Conservation (phyloP, 2,888 invertebrate genomes). For the Coleophora flavipennella region DNA sequence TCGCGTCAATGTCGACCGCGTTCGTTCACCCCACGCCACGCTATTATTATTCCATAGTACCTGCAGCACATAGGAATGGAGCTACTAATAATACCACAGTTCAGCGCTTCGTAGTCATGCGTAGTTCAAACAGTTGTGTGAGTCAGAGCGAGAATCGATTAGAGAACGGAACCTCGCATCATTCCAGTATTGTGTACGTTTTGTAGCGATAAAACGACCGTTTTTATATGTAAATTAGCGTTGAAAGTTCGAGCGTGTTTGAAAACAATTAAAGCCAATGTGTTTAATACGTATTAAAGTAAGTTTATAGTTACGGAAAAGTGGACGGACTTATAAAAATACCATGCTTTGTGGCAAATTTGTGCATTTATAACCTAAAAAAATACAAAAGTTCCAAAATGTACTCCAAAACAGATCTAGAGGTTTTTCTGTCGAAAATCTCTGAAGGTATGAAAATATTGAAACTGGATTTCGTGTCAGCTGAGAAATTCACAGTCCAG, state of each 20-base stretch:
- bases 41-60: slow-evolving; percentile 7
- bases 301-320: too few species aligned
- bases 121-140: slow-evolving; percentile 5
- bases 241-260: neutral
- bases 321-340: neutral
- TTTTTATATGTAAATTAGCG: neutral
- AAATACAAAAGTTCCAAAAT: slow-evolving; percentile 6
- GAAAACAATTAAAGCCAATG: too few species aligned
- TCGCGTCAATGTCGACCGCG: slow-evolving; percentile 2
- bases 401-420: slow-evolving; percentile 17
- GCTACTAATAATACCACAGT: slow-evolving; percentile 14
- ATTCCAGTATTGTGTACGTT: slow-evolving; percentile 1
- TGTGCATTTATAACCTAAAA: too few species aligned
- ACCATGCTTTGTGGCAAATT: neutral
- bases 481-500: slow-evolving; percentile 18
- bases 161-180: neutral
- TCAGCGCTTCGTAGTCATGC: slow-evolving; percentile 20
- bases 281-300: too few species aligned
- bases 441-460: slow-evolving; percentile 19
- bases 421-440: slow-evolving; percentile 19
- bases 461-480: slow-evolving; percentile 22
- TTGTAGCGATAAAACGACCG: slow-evolving; percentile 1
- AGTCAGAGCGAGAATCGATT: slow-evolving; percentile 9
- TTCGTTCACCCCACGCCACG: slow-evolving; percentile 12
- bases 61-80: neutral